phyloP scores from a whole-genome alignment of 1,140 invertebrate genomes.

The Drosophila neocordata region DNA sequence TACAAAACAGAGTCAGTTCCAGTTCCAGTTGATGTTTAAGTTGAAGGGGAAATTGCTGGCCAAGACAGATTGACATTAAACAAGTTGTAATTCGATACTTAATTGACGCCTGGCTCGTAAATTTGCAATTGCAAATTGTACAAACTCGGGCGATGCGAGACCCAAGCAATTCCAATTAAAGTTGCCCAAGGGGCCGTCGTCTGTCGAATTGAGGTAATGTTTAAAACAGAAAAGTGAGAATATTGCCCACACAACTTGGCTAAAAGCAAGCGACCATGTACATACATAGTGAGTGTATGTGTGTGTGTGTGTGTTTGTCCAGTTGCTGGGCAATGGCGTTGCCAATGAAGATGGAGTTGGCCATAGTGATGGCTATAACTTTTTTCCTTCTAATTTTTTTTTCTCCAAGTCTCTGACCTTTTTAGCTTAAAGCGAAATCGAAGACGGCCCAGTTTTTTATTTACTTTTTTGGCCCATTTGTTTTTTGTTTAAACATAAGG shows the following conservation, averaged over 20 bases:
- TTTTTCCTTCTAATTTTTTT: no score
- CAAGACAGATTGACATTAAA: constrained; percentile 82
- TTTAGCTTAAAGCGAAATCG: constrained; percentile 46
- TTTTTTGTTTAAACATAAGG: no score
- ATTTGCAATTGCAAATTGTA: constrained; percentile 73
- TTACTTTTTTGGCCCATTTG: constrained; percentile 69
- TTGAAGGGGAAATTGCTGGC: constrained; percentile 42
- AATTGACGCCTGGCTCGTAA: constrained; percentile 83
- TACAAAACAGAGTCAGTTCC: neutral
- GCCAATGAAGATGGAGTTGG: neutral
- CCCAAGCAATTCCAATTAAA: constrained; percentile 71
- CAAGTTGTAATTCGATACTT: constrained; percentile 83
- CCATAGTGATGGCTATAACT: neutral
- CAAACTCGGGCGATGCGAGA: constrained; percentile 14
- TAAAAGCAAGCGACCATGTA: constrained; percentile 32
- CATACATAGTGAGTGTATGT: neutral
- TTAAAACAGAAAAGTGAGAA: constrained; percentile 22
- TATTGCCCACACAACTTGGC: constrained; percentile 53
- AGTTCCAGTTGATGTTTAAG: constrained; percentile 15
- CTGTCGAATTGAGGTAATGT: constrained; percentile 80
- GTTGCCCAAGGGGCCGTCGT: constrained; percentile 73
- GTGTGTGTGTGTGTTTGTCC: no score
- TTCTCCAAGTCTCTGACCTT: constrained; percentile 19
- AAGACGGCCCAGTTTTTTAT: constrained; percentile 75
- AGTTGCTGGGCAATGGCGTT: neutral